A percentile compares a stretch with the other conserved stretches of the same genome.
These are phyloP conservation scores for Lepidochitona cinerea DNA, from an alignment of 2,888 invertebrate genomes.

Conservation along the genomic window DNA sequence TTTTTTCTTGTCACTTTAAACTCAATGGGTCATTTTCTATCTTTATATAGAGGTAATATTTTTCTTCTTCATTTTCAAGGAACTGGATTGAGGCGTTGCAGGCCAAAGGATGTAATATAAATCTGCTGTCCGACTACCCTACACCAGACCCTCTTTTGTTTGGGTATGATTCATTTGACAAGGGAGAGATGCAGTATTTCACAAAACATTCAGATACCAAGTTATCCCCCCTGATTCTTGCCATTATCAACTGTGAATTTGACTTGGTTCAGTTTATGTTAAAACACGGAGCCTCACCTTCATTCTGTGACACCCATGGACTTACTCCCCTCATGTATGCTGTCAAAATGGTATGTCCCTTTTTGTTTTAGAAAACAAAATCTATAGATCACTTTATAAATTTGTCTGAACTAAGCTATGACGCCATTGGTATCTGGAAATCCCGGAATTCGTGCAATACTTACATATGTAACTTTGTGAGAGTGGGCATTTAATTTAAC, in stretches of 20 bases:
- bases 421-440: too few relatives aligned
- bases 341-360: constrained; percentile 65
- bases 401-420: too few relatives aligned
- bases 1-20: too few relatives aligned
- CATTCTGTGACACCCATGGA: constrained; percentile 66
- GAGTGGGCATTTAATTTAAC: too few relatives aligned
- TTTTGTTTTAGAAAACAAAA: too few relatives aligned
- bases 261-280: constrained; percentile 65
- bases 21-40: too few relatives aligned
- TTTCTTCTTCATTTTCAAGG: too few relatives aligned
- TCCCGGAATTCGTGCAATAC: too few relatives aligned
- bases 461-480: too few relatives aligned
- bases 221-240: constrained; percentile 68
- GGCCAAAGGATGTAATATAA: constrained; percentile 53
- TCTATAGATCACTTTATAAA: too few relatives aligned
- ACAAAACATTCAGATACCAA: constrained; percentile 36
- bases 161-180: constrained; percentile 38
- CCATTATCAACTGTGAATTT: constrained; percentile 66
- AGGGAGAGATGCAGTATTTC: constrained; percentile 45
- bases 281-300: constrained; percentile 65
- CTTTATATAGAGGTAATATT: too few relatives aligned
- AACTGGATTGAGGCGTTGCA: constrained; percentile 52
- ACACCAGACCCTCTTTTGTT: constrained; percentile 53
- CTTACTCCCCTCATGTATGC: constrained; percentile 72
- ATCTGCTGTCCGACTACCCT: constrained; percentile 62